These are phyloP conservation scores for Helicolenus hilgendorfi DNA, from an alignment of 2,797 vertebrate species.

Conservation along the genomic window DNA sequence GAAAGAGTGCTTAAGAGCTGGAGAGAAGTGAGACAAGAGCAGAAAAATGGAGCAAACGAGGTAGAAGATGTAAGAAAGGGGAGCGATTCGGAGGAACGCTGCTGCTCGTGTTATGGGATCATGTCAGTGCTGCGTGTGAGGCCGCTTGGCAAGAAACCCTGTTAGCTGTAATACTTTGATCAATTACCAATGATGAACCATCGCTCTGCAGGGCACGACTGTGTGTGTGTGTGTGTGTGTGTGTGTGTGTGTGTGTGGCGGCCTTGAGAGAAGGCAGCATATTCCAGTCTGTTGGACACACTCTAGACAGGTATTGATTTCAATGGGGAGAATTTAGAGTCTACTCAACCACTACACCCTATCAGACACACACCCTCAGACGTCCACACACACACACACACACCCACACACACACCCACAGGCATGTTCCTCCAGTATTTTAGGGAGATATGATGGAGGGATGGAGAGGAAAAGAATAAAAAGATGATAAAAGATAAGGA, in stretches of 20 bases:
- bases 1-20: slow-evolving; percentile 13
- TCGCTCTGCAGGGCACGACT: slow-evolving; percentile 37
- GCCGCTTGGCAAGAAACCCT: slow-evolving; percentile 48
- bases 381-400: slow-evolving; percentile 14
- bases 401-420: slow-evolving; percentile 3
- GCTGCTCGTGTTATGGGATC: slow-evolving; percentile 42
- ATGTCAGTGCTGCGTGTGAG: slow-evolving; percentile 47
- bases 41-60: slow-evolving; percentile 31
- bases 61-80: slow-evolving; percentile 30
- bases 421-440: slow-evolving; percentile 1
- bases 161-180: slow-evolving; percentile 77
- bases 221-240: slow-evolving; percentile 30
- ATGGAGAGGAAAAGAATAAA: slow-evolving; percentile 2
- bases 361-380: slow-evolving; percentile 25
- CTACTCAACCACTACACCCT: slow-evolving; percentile 62
- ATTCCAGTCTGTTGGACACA: slow-evolving; percentile 80
- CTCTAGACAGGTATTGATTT: slow-evolving; percentile 87
- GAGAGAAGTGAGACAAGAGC: slow-evolving; percentile 33
- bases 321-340: slow-evolving; percentile 82
- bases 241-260: slow-evolving; percentile 7
- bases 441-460: slow-evolving; percentile 6
- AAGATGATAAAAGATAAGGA: not conserved
- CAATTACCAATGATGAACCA: slow-evolving; percentile 80
- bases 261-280: slow-evolving; percentile 80
- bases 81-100: slow-evolving; percentile 4